Percentiles rank a stretch among this genome's conserved stretches.
Evolutionary conservation across 1,140 invertebrate species (phyloP).

Genomic region (Drosophila prosaltans): DNA sequence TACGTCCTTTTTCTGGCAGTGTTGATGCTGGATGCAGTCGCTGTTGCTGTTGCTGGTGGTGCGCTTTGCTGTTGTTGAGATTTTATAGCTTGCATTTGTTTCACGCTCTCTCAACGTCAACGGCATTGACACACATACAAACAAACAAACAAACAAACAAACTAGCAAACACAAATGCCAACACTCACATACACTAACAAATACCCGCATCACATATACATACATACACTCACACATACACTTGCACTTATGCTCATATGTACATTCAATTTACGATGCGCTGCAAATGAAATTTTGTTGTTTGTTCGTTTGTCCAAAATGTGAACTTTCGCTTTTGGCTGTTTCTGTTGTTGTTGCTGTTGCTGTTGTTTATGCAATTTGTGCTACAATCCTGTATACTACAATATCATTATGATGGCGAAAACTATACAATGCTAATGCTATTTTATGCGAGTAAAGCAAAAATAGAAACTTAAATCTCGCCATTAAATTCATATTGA

Average conservation of each 20-base stretch:
- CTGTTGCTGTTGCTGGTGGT: conserved; percentile 47
- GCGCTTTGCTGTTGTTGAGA: conserved; percentile 72
- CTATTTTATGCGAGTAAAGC: conserved; percentile 19
- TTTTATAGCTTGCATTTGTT: conserved; percentile 80
- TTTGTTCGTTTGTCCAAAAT: conserved; percentile 74
- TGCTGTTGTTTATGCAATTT: conserved; percentile 32
- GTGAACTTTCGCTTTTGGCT: conserved; percentile 70
- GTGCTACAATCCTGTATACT: conserved; percentile 52
- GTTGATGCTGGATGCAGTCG: not conserved
- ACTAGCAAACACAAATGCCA: conserved; percentile 51
- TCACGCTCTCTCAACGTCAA: conserved; percentile 76
- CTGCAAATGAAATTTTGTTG: conserved; percentile 78
- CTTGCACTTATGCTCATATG: conserved; percentile 29
- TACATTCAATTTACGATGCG: conserved; percentile 72
- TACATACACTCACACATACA: conserved; percentile 26
- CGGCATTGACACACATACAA: conserved; percentile 78
- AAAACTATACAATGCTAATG: conserved; percentile 26
- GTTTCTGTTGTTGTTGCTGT: conserved; percentile 37
- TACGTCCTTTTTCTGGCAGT: not conserved
- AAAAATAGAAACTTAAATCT: conserved; percentile 6
- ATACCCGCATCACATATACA: conserved; percentile 38
- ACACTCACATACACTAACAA: conserved; percentile 58
- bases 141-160: conserved; percentile 6
- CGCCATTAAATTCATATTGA: not conserved
- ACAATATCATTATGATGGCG: conserved; percentile 55